A percentile compares a stretch with the other conserved stretches of the same genome.
phyloP scores from a whole-genome alignment of 1,140 invertebrate genomes.

The Dendrolimus punctatus region DNA sequence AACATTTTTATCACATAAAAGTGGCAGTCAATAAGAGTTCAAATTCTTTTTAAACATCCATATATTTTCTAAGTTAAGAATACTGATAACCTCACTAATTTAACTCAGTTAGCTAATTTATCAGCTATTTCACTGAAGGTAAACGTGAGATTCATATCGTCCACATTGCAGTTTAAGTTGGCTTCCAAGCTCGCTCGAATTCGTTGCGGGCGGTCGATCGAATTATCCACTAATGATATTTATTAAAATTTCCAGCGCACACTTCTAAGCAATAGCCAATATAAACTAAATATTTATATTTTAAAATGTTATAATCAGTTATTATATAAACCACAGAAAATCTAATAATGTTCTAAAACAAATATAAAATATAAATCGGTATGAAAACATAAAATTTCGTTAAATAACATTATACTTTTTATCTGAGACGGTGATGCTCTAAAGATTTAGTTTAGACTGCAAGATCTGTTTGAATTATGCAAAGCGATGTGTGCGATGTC shows the following conservation, averaged over 20 bases:
- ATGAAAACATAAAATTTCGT: constrained; percentile 1
- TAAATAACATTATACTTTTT: background rate
- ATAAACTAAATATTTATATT: too few relatives aligned
- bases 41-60: too few relatives aligned
- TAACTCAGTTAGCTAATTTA: constrained; percentile 63
- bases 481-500: constrained; percentile 10
- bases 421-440: constrained; percentile 2
- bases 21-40: too few relatives aligned
- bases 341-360: too few relatives aligned
- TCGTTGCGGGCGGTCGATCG: constrained; percentile 41
- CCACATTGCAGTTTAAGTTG: constrained; percentile 35
- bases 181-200: constrained; percentile 37
- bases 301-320: too few relatives aligned
- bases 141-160: constrained; percentile 65
- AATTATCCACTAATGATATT: constrained; percentile 33
- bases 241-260: constrained; percentile 1
- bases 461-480: constrained; percentile 18
- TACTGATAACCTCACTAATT: constrained; percentile 34
- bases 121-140: constrained; percentile 59
- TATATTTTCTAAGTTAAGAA: background rate
- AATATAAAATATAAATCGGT: too few relatives aligned
- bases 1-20: too few relatives aligned
- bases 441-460: constrained; percentile 18
- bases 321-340: too few relatives aligned
- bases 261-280: too few relatives aligned